These are phyloP conservation scores for Atta colombica DNA, from an alignment of 1,140 invertebrate genomes.

Conservation along the genomic window DNA sequence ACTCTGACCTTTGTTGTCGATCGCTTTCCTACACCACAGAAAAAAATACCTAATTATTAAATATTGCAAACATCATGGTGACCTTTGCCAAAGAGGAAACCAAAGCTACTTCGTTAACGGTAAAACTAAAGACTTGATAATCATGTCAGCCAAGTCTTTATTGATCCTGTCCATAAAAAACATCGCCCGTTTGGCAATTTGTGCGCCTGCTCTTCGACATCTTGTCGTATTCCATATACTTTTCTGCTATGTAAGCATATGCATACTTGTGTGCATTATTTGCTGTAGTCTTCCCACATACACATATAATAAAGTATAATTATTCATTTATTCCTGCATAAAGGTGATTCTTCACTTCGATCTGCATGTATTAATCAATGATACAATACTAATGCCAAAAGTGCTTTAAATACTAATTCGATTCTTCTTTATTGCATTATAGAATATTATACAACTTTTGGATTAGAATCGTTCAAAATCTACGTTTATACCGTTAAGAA, in stretches of 20 bases:
- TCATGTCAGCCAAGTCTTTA: slow-evolving; percentile 68
- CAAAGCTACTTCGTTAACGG: slow-evolving; percentile 82
- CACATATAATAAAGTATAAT: slow-evolving; percentile 39
- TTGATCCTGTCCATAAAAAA: slow-evolving; percentile 42
- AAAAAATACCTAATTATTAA: slow-evolving; percentile 74
- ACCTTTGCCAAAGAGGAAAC: slow-evolving; percentile 73
- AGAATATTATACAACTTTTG: slow-evolving; percentile 65
- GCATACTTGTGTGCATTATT: slow-evolving; percentile 45
- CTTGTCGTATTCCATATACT: slow-evolving; percentile 49
- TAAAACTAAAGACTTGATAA: slow-evolving; percentile 80
- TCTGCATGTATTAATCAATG: slow-evolving; percentile 75
- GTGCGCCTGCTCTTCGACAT: slow-evolving; percentile 53
- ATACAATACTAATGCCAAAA: slow-evolving; percentile 76
- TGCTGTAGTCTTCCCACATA: slow-evolving; percentile 20
- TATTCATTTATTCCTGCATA: slow-evolving; percentile 52
- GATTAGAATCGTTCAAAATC: slow-evolving; percentile 78
- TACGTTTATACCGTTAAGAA: slow-evolving; percentile 82
- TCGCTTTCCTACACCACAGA: slow-evolving; percentile 90
- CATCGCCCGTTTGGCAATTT: slow-evolving; percentile 21
- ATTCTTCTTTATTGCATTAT: neutral
- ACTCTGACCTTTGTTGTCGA: slow-evolving; percentile 92
- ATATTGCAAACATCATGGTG: slow-evolving; percentile 62
- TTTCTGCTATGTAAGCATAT: slow-evolving; percentile 4
- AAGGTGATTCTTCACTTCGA: slow-evolving; percentile 65
- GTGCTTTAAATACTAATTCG: slow-evolving; percentile 32